phyloP scores from a whole-genome alignment of 2,113 vertebrate species.

The Lipophrys pholis region DNA sequence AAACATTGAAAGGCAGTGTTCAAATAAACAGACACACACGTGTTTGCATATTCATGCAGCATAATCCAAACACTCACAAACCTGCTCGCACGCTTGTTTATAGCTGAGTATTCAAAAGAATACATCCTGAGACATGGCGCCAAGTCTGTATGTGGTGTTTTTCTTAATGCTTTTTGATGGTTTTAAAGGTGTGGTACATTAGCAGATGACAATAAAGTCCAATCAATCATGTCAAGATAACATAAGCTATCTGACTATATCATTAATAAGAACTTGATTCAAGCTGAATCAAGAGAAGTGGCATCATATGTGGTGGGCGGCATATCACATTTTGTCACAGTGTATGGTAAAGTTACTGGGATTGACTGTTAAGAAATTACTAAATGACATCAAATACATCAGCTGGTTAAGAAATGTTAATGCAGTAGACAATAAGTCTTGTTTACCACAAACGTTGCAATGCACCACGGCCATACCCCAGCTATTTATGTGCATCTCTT shows the following conservation, averaged over 20 bases:
- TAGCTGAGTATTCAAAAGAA: background rate
- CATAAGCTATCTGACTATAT: background rate
- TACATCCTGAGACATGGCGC: background rate
- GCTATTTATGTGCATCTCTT: no score
- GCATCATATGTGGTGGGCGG: no score
- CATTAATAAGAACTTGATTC: no score
- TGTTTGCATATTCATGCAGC: background rate
- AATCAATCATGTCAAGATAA: background rate
- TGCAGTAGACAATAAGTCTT: no score
- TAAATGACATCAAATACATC: no score
- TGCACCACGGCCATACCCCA: no score
- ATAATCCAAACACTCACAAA: slow-evolving; percentile 13
- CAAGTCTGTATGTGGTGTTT: background rate
- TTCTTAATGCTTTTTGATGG: background rate
- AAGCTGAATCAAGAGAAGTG: no score
- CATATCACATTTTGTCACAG: no score
- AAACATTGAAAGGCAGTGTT: background rate
- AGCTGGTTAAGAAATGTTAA: no score
- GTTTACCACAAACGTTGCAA: no score
- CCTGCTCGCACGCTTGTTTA: background rate
- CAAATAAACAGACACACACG: background rate
- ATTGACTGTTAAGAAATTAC: no score
- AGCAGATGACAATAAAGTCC: background rate
- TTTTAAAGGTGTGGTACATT: background rate
- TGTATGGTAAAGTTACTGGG: no score